phyloP scores from a whole-genome alignment of 30 jellyfish, hydroid and myxozoan genomes.

The Hydra vulgaris region DNA sequence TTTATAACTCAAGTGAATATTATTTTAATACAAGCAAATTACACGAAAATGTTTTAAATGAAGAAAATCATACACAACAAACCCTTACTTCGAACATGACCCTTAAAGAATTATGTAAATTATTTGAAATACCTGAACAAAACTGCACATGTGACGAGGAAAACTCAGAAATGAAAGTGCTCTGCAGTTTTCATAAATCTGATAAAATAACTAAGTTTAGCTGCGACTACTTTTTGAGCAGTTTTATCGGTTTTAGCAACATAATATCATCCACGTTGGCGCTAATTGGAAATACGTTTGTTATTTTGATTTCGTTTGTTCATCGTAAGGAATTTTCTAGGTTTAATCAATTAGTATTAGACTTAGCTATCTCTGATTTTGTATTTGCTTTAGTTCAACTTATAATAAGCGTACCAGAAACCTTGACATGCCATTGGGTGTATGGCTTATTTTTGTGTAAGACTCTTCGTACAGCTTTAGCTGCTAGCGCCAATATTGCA shows the following conservation, averaged over 20 bases:
- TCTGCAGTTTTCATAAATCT: neutral
- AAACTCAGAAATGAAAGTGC: neutral
- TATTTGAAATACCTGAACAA: neutral
- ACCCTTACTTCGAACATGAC: neutral
- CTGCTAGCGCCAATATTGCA: constrained; percentile 6
- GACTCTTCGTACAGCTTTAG: neutral
- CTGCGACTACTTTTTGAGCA: neutral
- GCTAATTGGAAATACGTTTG: neutral
- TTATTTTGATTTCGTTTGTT: neutral
- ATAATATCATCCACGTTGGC: neutral
- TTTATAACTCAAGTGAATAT: no score
- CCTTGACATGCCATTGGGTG: constrained; percentile 7
- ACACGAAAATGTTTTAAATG: neutral
- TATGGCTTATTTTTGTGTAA: neutral
- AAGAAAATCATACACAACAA: neutral
- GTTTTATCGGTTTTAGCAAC: neutral
- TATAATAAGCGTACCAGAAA: neutral
- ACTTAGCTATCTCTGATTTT: neutral
- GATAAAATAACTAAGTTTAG: neutral
- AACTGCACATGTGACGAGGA: neutral
- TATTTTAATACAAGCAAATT: no score
- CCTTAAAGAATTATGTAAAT: neutral
- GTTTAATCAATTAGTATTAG: neutral
- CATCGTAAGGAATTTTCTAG: neutral
- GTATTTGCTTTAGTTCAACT: neutral